Conservation (phyloP, 2,113 vertebrate genomes). For the Amblyopsis rosae region DNA sequence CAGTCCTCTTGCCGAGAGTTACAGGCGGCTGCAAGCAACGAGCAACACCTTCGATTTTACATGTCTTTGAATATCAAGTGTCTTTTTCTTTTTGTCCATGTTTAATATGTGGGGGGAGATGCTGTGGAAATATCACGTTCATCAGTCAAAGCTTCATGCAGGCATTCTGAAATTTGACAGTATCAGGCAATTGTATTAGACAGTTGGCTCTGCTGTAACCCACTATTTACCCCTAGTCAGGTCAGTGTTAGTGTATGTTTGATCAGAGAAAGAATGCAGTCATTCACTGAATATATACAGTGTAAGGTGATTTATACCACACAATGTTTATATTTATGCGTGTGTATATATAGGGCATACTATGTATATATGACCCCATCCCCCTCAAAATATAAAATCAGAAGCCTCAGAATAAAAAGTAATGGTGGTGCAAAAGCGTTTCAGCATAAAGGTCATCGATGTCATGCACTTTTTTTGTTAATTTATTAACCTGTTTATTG, state of each 20-base stretch:
- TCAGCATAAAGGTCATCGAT: conserved; percentile 52
- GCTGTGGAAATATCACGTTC: conserved; percentile 15
- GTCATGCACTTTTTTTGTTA: conserved; percentile 58
- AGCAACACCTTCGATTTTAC: conserved; percentile 57
- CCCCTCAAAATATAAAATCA: neutral
- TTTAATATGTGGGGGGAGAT: conserved; percentile 18
- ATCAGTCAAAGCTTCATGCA: conserved; percentile 23
- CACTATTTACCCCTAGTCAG: too few relatives aligned
- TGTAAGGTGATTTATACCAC: too few relatives aligned
- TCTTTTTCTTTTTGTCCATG: conserved; percentile 23
- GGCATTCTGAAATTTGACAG: conserved; percentile 29
- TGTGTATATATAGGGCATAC: too few relatives aligned
- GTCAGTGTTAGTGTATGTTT: too few relatives aligned
- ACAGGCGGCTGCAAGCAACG: conserved; percentile 23
- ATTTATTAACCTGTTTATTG: conserved; percentile 72
- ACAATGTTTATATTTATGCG: too few relatives aligned
- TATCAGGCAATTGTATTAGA: too few relatives aligned
- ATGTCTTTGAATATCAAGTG: conserved; percentile 47
- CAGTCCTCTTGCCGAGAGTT: conserved; percentile 21
- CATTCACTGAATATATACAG: too few relatives aligned
- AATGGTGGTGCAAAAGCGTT: conserved; percentile 26
- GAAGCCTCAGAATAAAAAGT: neutral
- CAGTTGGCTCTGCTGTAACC: too few relatives aligned
- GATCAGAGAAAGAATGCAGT: too few relatives aligned
- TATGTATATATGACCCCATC: too few relatives aligned